Conservation (phyloP, 2,888 invertebrate species). For the Apotomis betuletana region DNA sequence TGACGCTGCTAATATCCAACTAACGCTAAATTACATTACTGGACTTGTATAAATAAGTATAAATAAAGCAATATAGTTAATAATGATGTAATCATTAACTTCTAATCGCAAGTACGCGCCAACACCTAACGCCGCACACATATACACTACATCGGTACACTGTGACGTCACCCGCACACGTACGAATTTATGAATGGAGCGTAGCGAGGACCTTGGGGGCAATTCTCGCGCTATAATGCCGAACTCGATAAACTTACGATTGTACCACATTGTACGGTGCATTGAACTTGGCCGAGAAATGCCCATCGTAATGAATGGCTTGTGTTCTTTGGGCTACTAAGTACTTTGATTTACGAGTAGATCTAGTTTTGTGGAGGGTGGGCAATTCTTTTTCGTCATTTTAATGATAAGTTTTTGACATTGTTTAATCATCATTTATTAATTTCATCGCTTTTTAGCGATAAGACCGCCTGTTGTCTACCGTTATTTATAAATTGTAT, state of each 20-base stretch:
- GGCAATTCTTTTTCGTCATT: too few species aligned
- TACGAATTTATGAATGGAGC: constrained; percentile 66
- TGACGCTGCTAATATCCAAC: too few species aligned
- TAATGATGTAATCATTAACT: too few species aligned
- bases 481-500: too few species aligned
- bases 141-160: constrained; percentile 6
- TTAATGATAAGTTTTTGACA: too few species aligned
- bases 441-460: too few species aligned
- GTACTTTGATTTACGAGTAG: not conserved
- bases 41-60: too few species aligned
- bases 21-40: too few species aligned
- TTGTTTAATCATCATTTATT: too few species aligned
- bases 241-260: constrained; percentile 47
- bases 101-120: constrained; percentile 14
- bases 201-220: constrained; percentile 35
- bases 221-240: constrained; percentile 33
- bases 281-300: constrained; percentile 64
- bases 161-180: constrained; percentile 42
- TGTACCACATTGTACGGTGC: constrained; percentile 59
- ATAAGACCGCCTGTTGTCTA: too few species aligned
- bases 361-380: not conserved
- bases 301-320: constrained; percentile 26
- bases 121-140: constrained; percentile 17
- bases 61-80: too few species aligned
- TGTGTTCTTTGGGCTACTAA: not conserved